These are phyloP conservation scores for Cryptophagus acutangulus DNA, from an alignment of 2,888 invertebrate genomes.

Conservation along the genomic window DNA sequence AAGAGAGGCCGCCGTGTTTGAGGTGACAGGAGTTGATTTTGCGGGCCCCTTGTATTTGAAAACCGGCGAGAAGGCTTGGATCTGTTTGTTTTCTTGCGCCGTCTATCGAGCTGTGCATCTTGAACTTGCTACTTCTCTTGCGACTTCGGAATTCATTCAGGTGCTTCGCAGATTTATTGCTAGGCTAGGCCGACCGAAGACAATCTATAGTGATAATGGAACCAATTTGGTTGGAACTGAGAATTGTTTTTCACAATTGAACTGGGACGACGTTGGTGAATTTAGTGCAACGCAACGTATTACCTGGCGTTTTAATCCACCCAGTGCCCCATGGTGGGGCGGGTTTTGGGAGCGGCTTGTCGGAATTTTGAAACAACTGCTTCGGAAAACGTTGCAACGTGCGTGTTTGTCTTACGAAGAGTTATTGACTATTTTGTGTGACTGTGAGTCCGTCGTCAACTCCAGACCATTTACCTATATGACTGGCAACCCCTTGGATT, in stretches of 20 bases:
- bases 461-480: conserved; percentile 16
- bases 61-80: no score
- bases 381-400: conserved; percentile 37
- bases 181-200: conserved; percentile 15
- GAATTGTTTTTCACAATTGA: conserved; percentile 15
- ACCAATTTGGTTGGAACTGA: conserved; percentile 11
- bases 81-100: conserved; percentile 19
- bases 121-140: no score
- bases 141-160: no score
- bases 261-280: conserved; percentile 25
- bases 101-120: conserved; percentile 19
- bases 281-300: conserved; percentile 21
- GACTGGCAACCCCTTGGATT: conserved; percentile 14
- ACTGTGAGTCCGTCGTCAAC: conserved; percentile 17
- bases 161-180: conserved; percentile 10
- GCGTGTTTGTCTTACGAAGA: conserved; percentile 24
- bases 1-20: no score
- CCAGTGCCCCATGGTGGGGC: no score
- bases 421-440: conserved; percentile 12
- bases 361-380: conserved; percentile 37
- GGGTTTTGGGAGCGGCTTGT: no score
- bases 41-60: no score
- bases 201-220: no score
- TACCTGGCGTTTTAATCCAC: conserved; percentile 36
- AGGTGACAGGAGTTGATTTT: no score